Conservation (phyloP, 2,797 vertebrate genomes). For the Falco naumanni region DNA sequence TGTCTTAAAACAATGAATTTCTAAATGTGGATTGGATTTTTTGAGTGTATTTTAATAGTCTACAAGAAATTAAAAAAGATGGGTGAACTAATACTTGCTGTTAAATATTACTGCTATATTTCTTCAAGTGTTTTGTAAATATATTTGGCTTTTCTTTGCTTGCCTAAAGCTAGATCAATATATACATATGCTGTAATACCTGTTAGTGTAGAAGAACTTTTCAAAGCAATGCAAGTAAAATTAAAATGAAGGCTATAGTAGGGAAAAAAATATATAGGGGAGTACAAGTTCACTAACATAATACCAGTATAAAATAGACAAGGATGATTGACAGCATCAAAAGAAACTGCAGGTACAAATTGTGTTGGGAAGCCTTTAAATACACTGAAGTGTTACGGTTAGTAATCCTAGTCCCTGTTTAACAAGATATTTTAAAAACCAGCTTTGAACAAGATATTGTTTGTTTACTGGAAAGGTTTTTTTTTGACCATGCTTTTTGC, state of each 20-base stretch:
- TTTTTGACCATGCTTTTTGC: not conserved
- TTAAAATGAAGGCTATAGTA: not conserved
- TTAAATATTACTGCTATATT: not conserved
- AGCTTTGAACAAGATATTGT: not conserved
- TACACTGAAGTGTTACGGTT: not conserved
- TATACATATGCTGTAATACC: not conserved
- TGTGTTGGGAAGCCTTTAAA: not conserved
- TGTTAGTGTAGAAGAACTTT: not conserved
- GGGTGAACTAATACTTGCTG: not conserved
- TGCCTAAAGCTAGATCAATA: not conserved
- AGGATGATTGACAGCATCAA: not conserved
- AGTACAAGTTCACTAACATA: not conserved
- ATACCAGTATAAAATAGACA: not conserved
- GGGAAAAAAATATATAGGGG: not conserved
- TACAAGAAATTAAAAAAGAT: not conserved
- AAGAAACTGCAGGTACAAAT: not conserved
- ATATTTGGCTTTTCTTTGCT: not conserved
- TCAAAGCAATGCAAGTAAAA: not conserved
- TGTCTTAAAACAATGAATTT: not conserved
- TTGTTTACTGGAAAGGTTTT: not conserved
- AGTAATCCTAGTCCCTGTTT: not conserved
- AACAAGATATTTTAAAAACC: not conserved
- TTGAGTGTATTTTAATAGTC: not conserved
- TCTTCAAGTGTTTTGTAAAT: not conserved
- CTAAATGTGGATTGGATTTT: not conserved